These are phyloP conservation scores for Ormyrus thymus DNA, from an alignment of 2,888 invertebrate genomes.

Conservation along the genomic window DNA sequence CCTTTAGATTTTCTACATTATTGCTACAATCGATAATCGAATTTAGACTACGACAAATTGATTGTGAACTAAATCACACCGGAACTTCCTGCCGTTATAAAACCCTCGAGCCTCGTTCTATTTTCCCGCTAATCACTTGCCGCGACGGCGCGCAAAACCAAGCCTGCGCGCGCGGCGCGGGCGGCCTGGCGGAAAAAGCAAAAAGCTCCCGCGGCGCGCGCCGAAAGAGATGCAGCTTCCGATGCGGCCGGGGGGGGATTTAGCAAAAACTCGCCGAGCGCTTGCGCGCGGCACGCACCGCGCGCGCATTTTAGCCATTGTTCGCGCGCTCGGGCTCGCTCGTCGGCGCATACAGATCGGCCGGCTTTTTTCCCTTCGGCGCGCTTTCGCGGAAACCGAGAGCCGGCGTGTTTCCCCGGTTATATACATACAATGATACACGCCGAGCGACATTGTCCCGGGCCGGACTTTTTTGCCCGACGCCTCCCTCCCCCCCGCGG, in stretches of 20 bases:
- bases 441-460: conserved; percentile 51
- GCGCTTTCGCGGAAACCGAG: conserved; percentile 37
- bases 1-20: too few relatives aligned
- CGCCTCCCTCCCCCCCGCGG: not conserved
- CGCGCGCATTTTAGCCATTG: conserved; percentile 34
- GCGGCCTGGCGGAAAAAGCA: too few relatives aligned
- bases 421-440: conserved; percentile 56
- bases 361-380: conserved; percentile 6
- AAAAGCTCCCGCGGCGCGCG: too few relatives aligned
- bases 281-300: not conserved
- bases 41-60: too few relatives aligned
- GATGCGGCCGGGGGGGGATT: not conserved
- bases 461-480: conserved; percentile 29
- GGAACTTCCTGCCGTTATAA: too few relatives aligned
- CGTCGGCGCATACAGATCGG: not conserved
- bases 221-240: too few relatives aligned
- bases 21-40: too few relatives aligned
- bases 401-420: conserved; percentile 29
- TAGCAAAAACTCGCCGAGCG: conserved; percentile 6
- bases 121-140: too few relatives aligned
- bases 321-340: conserved; percentile 9
- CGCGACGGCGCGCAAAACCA: too few relatives aligned
- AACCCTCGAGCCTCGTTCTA: too few relatives aligned
- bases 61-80: too few relatives aligned
- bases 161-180: too few relatives aligned